Base-by-base conservation (phyloP, 2,797 vertebrate species). In the Vireo griseus region DNA sequence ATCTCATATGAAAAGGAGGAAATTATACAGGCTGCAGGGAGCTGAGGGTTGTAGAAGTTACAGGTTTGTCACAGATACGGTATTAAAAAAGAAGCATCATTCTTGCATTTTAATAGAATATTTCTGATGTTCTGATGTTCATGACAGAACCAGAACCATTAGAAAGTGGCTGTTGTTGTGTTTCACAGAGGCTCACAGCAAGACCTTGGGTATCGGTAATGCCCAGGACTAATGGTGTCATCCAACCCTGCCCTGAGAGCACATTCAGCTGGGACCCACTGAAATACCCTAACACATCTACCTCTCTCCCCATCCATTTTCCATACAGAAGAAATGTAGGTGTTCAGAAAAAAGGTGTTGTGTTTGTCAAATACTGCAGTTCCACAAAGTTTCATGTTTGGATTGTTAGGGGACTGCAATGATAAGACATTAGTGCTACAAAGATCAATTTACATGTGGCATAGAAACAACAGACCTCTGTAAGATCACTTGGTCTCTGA, bases 181-280 rank as follows among this genome's bases (percentile, higher is more conserved):
- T 66, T 91, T 78, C 51, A 63, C 20, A 47, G 61, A 77, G 29
- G 5, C 9, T 62, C n/a, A 48, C 16, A 69, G 9, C 16, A 85
- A 68, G 58, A 85, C 16, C 25, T 57, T 26, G 1, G 4, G 16
- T 51, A 20, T 3, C 26, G 5, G 10, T 17, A 77, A 40, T 18
- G 19, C 3, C 51, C 42, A n/a, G 51, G 33, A 47, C 47, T 54
- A 62, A 66, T 3, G 11, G 12, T 33, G 11, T 45, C 31, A 37
- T 57, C 54, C 2, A 14, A 20, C 16, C 11, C 29, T 31, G 15
- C 16, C 67, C 15, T 62, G 33, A 59, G 13, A 51, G 3, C 1
- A 0, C 18, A 9, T 25, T 55, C 1, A 0, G 4, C 26, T 74
- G 25, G 11, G 9, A 93, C 9, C 15, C 2, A 2, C 0, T 55